Base-by-base conservation (phyloP, 2,797 vertebrate species). In the Poecile montanus region DNA sequence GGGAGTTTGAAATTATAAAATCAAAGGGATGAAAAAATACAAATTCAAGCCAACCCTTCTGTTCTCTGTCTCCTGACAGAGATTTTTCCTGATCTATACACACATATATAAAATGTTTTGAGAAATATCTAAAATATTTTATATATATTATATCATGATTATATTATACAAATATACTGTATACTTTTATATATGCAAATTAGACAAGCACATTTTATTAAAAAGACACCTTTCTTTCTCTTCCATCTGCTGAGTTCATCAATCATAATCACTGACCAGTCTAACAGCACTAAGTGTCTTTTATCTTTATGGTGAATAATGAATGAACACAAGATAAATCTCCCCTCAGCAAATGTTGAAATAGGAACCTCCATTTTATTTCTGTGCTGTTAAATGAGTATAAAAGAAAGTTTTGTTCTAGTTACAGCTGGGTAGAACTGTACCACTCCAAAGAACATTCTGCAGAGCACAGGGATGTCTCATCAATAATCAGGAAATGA, bases 281-380 rank as follows among this genome's bases (percentile, higher is more conserved):
- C 32, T 50, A 74, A 85, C 72, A 73, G 78, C 68, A 67, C 7
- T 22, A 71, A 95, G 25, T 21, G 18, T 42, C 88, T 88, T 6
- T 88, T 74, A 47, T 75, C 76, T 68, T 77, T 40, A 45, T 48
- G 44, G 65, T 36, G 65, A 78, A 72, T 86, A 80, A 81, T 72
- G 50, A 89, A 85, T 88, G 88, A 88, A 32, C 10, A 5, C 5
- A 54, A 91, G 75, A 91, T 36, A 85, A 92, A 95, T 90, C 44
- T 61, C 42, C 27, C 44, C 45, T 88, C 54, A 74, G 89, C 63
- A 81, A 74, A 78, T 36, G 50, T 61, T 84, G 61, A 27, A 22
- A 30, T 0, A 38, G 34, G 66, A 75, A 51, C 6, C 10, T 26
- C 63, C 40, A 4, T 68, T 75, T 51, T 29, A 54, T 45, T 58